Percentiles rank a stretch among this genome's conserved stretches.
Conservation (phyloP, 2,113 vertebrate genomes). For the zebrafish (Danio rerio) region GRCz12tu NC_133190.1:25379001-25379500, state of each 20-base stretch:
- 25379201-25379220: not conserved
- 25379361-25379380: conserved; percentile 17
- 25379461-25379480: conserved; percentile 26
- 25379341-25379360: not conserved
- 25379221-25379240: not conserved
- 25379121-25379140: not conserved
- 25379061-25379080: not conserved
- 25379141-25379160: not conserved
- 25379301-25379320: not conserved
- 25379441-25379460: conserved; percentile 1
- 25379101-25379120: not conserved
- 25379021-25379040: too few relatives aligned
- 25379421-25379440: conserved; percentile 28
- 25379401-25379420: conserved; percentile 19
- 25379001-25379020: too few relatives aligned
- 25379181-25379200: not conserved
- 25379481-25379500: conserved; percentile 30
- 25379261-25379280: not conserved
- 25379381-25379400: conserved; percentile 25
- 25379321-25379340: not conserved
- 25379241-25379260: conserved; percentile 4
- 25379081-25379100: not conserved
- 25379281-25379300: not conserved
- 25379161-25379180: not conserved
- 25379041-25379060: too few relatives aligned